A percentile compares a stretch with the other conserved stretches of the same genome.
Evolutionary conservation across 2,888 invertebrate species (phyloP).

Genomic region (Galeruca laticollis): DNA sequence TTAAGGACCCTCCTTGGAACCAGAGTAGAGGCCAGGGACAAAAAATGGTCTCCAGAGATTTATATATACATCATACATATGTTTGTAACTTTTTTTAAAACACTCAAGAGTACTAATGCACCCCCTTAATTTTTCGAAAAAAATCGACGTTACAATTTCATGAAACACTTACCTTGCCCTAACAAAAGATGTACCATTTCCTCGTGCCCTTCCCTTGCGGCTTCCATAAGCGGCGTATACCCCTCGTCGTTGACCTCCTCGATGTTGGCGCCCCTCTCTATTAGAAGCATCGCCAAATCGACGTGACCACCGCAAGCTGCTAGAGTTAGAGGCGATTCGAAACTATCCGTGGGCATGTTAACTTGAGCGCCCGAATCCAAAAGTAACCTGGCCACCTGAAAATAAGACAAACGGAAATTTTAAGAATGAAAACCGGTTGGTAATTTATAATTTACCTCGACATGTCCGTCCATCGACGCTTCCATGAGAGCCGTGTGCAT

Average conservation of each 20-base stretch:
- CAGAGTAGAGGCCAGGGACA: too few species aligned
- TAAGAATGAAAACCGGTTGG: background rate
- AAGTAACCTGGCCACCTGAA: slow-evolving; percentile 85
- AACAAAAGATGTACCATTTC: slow-evolving; percentile 96
- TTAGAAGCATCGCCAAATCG: slow-evolving; percentile 93
- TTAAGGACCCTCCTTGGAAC: too few species aligned
- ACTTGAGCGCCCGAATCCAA: slow-evolving; percentile 98
- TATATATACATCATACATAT: too few species aligned
- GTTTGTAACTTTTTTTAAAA: too few species aligned
- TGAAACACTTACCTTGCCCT: slow-evolving; percentile 71
- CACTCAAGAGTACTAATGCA: too few species aligned
- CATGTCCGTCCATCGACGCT: slow-evolving; percentile 99
- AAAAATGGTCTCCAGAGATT: too few species aligned
- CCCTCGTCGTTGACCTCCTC: slow-evolving; percentile 99
- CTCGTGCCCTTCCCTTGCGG: slow-evolving; percentile 97
- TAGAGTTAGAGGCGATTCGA: slow-evolving; percentile 97
- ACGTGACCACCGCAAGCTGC: slow-evolving; percentile 99
- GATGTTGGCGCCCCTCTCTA: slow-evolving; percentile 97
- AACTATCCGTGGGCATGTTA: slow-evolving; percentile 99
- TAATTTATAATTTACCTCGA: slow-evolving; percentile 71
- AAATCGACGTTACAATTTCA: background rate
- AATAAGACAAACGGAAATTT: background rate
- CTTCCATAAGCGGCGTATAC: slow-evolving; percentile 99
- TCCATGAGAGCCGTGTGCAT: slow-evolving; percentile 99
- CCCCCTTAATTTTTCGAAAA: background rate